Percentiles rank a stretch among this genome's conserved stretches.
These are phyloP conservation scores for Lytechinus variegatus DNA, from an alignment of 35 echinoderm and acorn worm species.

Conservation along the genomic window DNA sequence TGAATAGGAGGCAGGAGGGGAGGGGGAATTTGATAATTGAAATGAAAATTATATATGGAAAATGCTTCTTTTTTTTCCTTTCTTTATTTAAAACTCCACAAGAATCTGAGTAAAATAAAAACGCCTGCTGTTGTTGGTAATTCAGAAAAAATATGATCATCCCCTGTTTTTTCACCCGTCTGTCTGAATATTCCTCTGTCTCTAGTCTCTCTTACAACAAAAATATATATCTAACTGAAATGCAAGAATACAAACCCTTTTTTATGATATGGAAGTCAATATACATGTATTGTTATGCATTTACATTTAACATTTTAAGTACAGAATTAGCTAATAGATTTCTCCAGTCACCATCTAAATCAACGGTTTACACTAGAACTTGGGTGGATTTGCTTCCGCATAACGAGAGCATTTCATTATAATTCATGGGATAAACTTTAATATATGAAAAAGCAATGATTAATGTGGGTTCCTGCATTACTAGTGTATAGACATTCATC, in stretches of 20 bases:
- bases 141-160: too few relatives aligned
- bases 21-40: too few relatives aligned
- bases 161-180: too few relatives aligned
- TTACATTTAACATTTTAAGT: neutral
- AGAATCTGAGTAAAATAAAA: too few relatives aligned
- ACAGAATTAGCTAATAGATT: neutral
- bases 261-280: too few relatives aligned
- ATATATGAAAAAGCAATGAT: neutral
- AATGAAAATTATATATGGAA: too few relatives aligned
- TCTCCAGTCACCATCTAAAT: neutral
- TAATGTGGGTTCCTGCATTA: neutral
- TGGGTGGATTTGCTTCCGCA: neutral
- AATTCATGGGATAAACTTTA: neutral
- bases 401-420: neutral
- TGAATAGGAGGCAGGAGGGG: too few relatives aligned
- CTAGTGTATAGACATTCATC: neutral
- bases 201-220: neutral
- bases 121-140: too few relatives aligned
- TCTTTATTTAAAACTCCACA: too few relatives aligned
- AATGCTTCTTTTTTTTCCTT: too few relatives aligned
- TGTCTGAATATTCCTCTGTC: neutral
- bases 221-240: neutral
- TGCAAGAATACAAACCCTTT: too few relatives aligned
- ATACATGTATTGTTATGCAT: too few relatives aligned
- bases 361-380: neutral